Evolutionary conservation across 2,797 vertebrate species (phyloP).

Genomic region (Sebastes matsubarae): DNA sequence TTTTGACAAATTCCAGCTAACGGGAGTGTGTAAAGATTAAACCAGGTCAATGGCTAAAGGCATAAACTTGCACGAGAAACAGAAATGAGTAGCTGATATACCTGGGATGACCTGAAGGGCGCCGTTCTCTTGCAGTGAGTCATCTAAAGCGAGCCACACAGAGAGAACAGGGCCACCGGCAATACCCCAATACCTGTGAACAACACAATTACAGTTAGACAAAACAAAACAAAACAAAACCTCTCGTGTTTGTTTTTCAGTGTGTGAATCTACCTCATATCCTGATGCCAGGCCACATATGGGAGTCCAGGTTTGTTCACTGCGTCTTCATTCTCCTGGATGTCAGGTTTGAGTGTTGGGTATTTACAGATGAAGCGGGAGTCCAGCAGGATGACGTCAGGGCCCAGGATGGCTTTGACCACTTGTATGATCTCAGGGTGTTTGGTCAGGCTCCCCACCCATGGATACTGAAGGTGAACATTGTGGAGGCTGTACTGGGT

Average conservation of each 20-base stretch:
- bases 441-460: conserved; percentile 78
- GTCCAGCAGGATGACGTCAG: conserved; percentile 83
- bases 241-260: not conserved
- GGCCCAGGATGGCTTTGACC: conserved; percentile 76
- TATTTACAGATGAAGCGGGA: conserved; percentile 89
- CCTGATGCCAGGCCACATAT: conserved; percentile 88
- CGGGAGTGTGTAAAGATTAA: not conserved
- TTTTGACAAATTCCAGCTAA: not conserved
- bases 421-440: conserved; percentile 74
- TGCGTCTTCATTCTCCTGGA: not conserved
- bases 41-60: not conserved
- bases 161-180: conserved; percentile 84
- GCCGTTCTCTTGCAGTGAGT: conserved; percentile 82
- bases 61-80: not conserved
- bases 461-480: conserved; percentile 78
- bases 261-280: conserved; percentile 77
- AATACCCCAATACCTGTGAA: conserved; percentile 84
- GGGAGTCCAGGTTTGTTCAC: conserved; percentile 51
- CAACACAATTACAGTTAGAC: conserved; percentile 2
- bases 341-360: conserved; percentile 53
- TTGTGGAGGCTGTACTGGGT: conserved; percentile 86
- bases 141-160: conserved; percentile 85
- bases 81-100: conserved; percentile 37
- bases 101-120: conserved; percentile 86
- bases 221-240: not conserved